phyloP scores from a whole-genome alignment of 1,140 invertebrate genomes.

The Atta colombica region DNA sequence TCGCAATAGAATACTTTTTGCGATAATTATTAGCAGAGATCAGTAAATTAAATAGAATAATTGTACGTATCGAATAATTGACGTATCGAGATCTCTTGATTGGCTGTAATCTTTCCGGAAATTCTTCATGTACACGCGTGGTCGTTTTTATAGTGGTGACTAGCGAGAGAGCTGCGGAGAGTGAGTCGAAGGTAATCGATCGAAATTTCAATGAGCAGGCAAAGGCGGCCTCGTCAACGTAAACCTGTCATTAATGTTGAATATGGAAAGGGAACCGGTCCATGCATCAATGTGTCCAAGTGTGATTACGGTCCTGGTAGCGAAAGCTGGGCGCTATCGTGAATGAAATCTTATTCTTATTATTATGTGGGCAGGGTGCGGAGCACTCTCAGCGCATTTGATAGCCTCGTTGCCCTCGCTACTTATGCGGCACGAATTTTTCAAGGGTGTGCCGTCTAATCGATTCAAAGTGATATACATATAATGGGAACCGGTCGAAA shows the following conservation, averaged over 20 bases:
- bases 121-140: background rate
- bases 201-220: constrained; percentile 74
- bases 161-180: background rate
- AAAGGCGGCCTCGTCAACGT: constrained; percentile 40
- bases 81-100: background rate
- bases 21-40: background rate
- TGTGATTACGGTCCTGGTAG: constrained; percentile 78
- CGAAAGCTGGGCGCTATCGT: constrained; percentile 74
- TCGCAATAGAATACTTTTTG: background rate
- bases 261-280: constrained; percentile 30
- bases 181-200: constrained; percentile 23
- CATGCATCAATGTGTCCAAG: constrained; percentile 76
- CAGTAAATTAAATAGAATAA: constrained; percentile 11
- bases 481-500: constrained; percentile 64
- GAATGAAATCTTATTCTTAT: constrained; percentile 79
- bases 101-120: constrained; percentile 16
- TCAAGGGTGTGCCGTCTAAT: constrained; percentile 62
- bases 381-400: constrained; percentile 15
- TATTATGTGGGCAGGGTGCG: constrained; percentile 32
- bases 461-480: constrained; percentile 69
- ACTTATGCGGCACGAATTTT: constrained; percentile 55
- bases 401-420: constrained; percentile 56
- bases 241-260: constrained; percentile 76
- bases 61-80: background rate
- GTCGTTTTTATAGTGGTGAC: constrained; percentile 1